Conservation (phyloP, 1,140 invertebrate genomes). For the Drosophila gunungcola region DNA sequence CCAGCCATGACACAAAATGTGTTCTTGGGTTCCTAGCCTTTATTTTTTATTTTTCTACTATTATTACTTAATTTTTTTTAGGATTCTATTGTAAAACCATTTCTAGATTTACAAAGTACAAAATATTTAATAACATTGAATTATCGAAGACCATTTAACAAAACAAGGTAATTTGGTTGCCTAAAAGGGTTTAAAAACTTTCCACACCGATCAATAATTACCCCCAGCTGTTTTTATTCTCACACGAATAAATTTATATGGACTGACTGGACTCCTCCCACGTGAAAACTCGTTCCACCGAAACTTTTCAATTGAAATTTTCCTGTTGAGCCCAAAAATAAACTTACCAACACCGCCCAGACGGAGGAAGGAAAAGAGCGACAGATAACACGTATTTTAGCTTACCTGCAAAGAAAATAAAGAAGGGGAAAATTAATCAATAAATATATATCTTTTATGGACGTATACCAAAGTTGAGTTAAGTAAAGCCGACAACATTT, state of each 20-base stretch:
- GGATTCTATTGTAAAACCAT: background rate
- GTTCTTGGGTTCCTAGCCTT: conserved; percentile 4
- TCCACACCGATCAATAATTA: conserved; percentile 5
- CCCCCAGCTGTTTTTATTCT: conserved; percentile 20
- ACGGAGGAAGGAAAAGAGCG: background rate
- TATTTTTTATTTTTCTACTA: background rate
- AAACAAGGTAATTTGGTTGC: background rate
- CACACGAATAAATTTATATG: conserved; percentile 20
- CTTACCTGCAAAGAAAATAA: conserved; percentile 69
- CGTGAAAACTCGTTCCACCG: conserved; percentile 19
- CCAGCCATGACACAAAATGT: conserved; percentile 24
- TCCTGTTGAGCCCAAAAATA: conserved; percentile 33
- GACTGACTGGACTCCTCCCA: background rate
- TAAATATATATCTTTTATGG: conserved; percentile 47
- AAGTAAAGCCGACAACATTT: conserved; percentile 39
- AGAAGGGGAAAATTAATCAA: conserved; percentile 61
- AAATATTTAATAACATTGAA: background rate
- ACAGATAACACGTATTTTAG: conserved; percentile 52
- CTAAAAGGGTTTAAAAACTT: background rate
- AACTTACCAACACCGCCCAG: conserved; percentile 24
- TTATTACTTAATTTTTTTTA: background rate
- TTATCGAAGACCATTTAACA: conserved; percentile 1
- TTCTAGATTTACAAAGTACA: too few relatives aligned
- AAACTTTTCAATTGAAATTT: conserved; percentile 32
- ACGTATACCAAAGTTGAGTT: conserved; percentile 23